Evolutionary conservation across 1,140 invertebrate species (phyloP).

Genomic region (Drosophila oshimai): DNA sequence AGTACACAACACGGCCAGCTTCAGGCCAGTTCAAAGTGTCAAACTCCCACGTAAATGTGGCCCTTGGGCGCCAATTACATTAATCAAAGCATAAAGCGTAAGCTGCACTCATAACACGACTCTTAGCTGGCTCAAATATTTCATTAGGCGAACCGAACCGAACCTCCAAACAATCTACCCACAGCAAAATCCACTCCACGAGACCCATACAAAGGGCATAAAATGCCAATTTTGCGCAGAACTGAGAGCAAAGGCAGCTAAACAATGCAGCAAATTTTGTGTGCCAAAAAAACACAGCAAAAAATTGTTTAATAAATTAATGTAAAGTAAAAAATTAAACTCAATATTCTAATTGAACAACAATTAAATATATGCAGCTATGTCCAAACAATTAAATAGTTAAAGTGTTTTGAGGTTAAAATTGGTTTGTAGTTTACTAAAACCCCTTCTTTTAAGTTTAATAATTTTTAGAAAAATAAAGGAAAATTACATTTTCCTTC

Average conservation of each 20-base stretch:
- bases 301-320: background rate
- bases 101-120: conserved; percentile 51
- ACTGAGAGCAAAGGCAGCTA: conserved; percentile 5
- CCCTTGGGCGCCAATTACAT: conserved; percentile 68
- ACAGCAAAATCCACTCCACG: conserved; percentile 16
- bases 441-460: too few relatives aligned
- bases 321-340: too few relatives aligned
- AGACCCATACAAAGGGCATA: conserved; percentile 46
- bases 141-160: conserved; percentile 34
- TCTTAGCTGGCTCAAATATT: conserved; percentile 54
- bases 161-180: background rate
- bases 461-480: too few relatives aligned
- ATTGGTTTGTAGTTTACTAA: too few relatives aligned
- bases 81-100: conserved; percentile 60
- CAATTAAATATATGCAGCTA: too few relatives aligned
- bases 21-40: conserved; percentile 36
- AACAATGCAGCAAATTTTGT: conserved; percentile 49
- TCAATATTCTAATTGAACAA: too few relatives aligned
- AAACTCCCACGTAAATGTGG: conserved; percentile 17
- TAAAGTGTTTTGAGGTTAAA: too few relatives aligned
- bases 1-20: conserved; percentile 30
- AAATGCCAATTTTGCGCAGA: conserved; percentile 57
- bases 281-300: conserved; percentile 4
- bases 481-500: too few relatives aligned
- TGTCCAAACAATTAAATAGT: too few relatives aligned